Evolutionary conservation across 2,888 invertebrate species (phyloP).

Genomic region (Hartigia nigra): DNA sequence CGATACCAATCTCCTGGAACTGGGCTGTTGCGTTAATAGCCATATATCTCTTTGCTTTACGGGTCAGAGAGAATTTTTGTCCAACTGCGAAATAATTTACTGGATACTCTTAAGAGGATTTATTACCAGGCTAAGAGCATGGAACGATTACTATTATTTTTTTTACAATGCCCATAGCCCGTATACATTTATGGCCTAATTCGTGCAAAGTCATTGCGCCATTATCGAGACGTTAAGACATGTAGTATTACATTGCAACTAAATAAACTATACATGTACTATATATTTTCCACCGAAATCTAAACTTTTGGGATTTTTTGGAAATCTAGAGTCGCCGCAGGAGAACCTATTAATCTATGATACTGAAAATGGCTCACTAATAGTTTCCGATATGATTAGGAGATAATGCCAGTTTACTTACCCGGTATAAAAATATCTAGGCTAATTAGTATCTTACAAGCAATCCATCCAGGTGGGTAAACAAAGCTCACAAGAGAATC

Average conservation of each 20-base stretch:
- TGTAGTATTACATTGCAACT: not conserved
- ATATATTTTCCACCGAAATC: not conserved
- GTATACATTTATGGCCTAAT: not conserved
- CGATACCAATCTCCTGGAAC: constrained; percentile 51
- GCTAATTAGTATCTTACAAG: not conserved
- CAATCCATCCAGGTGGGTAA: not conserved
- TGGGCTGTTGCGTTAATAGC: constrained; percentile 30
- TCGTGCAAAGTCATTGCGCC: not conserved
- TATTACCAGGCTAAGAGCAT: not conserved
- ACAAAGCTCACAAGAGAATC: not conserved
- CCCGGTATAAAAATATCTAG: not conserved
- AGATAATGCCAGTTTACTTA: not conserved
- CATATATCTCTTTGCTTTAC: constrained; percentile 18
- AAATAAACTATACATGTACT: not conserved
- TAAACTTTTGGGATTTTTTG: not conserved
- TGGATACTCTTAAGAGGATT: not conserved
- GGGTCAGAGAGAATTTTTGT: constrained; percentile 3
- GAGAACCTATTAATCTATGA: not conserved
- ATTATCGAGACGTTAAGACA: not conserved
- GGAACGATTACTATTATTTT: not conserved
- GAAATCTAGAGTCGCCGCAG: not conserved
- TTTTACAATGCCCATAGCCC: not conserved
- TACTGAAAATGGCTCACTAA: not conserved
- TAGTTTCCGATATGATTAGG: not conserved
- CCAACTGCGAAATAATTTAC: constrained; percentile 1